phyloP scores from a whole-genome alignment of 2,888 invertebrate genomes.

The Rapana venosa region DNA sequence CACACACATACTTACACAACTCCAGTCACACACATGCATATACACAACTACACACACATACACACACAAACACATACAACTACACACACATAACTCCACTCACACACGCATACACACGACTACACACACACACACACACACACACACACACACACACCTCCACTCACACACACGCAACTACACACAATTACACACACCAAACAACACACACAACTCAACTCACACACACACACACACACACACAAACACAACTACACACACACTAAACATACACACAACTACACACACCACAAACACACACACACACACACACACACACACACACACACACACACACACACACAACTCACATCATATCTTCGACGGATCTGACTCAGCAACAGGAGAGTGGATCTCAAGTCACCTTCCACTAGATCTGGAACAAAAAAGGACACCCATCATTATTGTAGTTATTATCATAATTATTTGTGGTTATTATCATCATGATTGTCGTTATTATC shows the following conservation, averaged over 20 bases:
- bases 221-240: not conserved
- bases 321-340: constrained; percentile 19
- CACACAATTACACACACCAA: too few relatives aligned
- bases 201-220: not conserved
- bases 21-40: not conserved
- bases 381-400: constrained; percentile 64
- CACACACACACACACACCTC: not conserved
- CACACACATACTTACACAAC: not conserved
- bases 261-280: not conserved
- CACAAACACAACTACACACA: not conserved
- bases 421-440: constrained; percentile 39
- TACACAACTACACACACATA: not conserved
- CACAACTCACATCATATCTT: constrained; percentile 63
- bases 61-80: not conserved
- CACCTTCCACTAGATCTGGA: constrained; percentile 70
- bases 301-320: constrained; percentile 8
- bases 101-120: not conserved
- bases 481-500: constrained; percentile 6
- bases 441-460: constrained; percentile 20
- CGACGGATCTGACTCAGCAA: constrained; percentile 65
- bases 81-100: not conserved
- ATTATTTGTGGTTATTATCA: constrained; percentile 23
- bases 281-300: not conserved
- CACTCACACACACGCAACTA: not conserved
- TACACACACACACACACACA: not conserved